These are phyloP conservation scores for Tympanoctomys barrerae DNA, from an alignment of 2,797 vertebrate species.

Conservation along the genomic window DNA sequence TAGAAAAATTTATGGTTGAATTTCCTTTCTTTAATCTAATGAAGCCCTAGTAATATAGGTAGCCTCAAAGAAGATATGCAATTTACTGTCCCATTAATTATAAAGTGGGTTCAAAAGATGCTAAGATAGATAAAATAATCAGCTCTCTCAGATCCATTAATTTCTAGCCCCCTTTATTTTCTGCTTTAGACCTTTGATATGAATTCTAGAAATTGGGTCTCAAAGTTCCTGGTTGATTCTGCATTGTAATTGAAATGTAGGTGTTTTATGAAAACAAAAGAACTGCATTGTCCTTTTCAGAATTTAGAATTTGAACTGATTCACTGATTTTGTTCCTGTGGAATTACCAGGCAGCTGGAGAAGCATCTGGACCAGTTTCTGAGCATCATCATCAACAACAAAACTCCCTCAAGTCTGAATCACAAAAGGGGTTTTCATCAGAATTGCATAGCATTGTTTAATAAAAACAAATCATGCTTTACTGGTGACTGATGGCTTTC, in stretches of 20 bases:
- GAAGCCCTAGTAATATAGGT: slow-evolving; percentile 48
- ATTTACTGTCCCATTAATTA: slow-evolving; percentile 45
- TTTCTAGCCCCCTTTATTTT: slow-evolving; percentile 60
- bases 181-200: slow-evolving; percentile 72
- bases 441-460: slow-evolving; percentile 69
- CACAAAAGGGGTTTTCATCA: slow-evolving; percentile 59
- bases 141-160: slow-evolving; percentile 60
- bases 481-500: slow-evolving; percentile 60
- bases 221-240: slow-evolving; percentile 24
- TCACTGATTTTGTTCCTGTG: slow-evolving; percentile 53
- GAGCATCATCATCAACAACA: slow-evolving; percentile 47
- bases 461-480: slow-evolving; percentile 73
- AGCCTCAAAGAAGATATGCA: slow-evolving; percentile 49
- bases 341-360: slow-evolving; percentile 73
- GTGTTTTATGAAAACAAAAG: slow-evolving; percentile 59
- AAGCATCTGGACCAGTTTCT: slow-evolving; percentile 81
- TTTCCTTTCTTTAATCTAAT: slow-evolving; percentile 70
- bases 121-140: slow-evolving; percentile 66
- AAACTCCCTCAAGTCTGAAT: slow-evolving; percentile 31
- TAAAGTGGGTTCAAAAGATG: slow-evolving; percentile 54
- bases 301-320: slow-evolving; percentile 68
- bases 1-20: slow-evolving; percentile 45
- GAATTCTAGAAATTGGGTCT: slow-evolving; percentile 79
- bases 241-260: slow-evolving; percentile 64
- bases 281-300: slow-evolving; percentile 68